Percentiles rank a stretch among this genome's conserved stretches.
Conservation (phyloP, 2,797 vertebrate species). For the Lates japonicus region DNA sequence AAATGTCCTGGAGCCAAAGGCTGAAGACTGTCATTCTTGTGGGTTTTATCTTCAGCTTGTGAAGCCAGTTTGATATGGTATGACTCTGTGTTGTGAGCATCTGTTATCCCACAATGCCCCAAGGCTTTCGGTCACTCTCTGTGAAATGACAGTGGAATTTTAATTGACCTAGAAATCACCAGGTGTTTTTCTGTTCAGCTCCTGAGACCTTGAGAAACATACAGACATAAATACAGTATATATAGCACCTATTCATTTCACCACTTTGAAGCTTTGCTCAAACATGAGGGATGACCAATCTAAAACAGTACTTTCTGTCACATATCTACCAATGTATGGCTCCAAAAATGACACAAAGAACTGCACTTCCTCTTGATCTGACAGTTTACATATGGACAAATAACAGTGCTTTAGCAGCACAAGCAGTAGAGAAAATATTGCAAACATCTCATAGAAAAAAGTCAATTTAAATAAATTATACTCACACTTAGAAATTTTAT, state of each 20-base stretch:
- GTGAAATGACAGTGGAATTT: slow-evolving; percentile 72
- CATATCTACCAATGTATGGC: background rate
- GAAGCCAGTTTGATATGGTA: slow-evolving; percentile 50
- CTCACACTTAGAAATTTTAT: background rate
- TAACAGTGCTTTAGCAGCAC: background rate
- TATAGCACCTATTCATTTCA: background rate
- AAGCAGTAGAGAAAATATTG: background rate
- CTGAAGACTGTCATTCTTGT: slow-evolving; percentile 46
- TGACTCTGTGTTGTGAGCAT: slow-evolving; percentile 50
- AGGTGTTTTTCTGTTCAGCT: slow-evolving; percentile 57
- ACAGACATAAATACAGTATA: background rate
- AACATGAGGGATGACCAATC: background rate
- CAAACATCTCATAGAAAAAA: background rate
- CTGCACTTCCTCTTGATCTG: background rate
- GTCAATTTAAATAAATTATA: background rate
- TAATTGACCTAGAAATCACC: slow-evolving; percentile 68
- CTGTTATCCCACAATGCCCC: slow-evolving; percentile 62
- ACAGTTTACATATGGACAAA: background rate
- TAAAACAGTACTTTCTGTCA: background rate
- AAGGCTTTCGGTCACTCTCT: slow-evolving; percentile 46
- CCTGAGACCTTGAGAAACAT: background rate
- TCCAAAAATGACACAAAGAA: background rate
- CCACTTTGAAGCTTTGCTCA: background rate
- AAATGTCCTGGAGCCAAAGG: slow-evolving; percentile 51
- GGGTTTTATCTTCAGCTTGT: slow-evolving; percentile 61